phyloP scores from a whole-genome alignment of 2,888 invertebrate genomes.

The Cerceris rybyensis region DNA sequence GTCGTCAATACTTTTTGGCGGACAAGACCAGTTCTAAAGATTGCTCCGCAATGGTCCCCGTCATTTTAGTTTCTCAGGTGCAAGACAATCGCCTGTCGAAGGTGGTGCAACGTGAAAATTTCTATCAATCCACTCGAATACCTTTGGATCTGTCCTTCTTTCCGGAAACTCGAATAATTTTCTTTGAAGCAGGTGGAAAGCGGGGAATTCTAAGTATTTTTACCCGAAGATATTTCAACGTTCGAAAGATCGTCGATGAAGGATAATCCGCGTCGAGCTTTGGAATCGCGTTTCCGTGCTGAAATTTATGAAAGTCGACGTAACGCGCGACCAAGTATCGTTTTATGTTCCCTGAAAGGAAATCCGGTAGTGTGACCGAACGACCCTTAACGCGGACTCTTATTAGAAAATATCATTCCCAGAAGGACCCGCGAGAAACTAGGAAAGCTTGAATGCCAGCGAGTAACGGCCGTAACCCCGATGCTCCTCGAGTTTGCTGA shows the following conservation, averaged over 20 bases:
- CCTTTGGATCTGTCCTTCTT: background rate
- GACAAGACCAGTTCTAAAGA: no score
- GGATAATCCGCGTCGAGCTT: background rate
- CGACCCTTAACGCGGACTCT: conserved; percentile 47
- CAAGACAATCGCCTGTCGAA: no score
- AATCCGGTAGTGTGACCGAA: conserved; percentile 39
- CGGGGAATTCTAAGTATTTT: background rate
- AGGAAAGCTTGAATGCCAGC: background rate
- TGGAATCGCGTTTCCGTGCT: background rate
- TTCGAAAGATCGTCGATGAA: no score
- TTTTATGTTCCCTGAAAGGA: conserved; percentile 28
- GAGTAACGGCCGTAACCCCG: conserved; percentile 15
- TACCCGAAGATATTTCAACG: background rate
- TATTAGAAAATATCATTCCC: conserved; percentile 59
- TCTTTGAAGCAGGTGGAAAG: background rate
- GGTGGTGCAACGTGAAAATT: no score
- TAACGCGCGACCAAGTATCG: background rate
- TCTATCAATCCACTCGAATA: no score
- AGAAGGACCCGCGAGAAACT: conserved; percentile 37
- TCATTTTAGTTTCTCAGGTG: no score
- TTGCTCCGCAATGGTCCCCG: background rate
- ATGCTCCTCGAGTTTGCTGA: conserved; percentile 45
- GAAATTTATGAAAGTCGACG: conserved; percentile 17
- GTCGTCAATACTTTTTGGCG: no score
- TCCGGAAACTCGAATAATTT: background rate